Evolutionary conservation across 2,888 invertebrate genomes (phyloP), one percentile per base, ranked within the genome.

Genomic region (Agapostemon virescens): DNA sequence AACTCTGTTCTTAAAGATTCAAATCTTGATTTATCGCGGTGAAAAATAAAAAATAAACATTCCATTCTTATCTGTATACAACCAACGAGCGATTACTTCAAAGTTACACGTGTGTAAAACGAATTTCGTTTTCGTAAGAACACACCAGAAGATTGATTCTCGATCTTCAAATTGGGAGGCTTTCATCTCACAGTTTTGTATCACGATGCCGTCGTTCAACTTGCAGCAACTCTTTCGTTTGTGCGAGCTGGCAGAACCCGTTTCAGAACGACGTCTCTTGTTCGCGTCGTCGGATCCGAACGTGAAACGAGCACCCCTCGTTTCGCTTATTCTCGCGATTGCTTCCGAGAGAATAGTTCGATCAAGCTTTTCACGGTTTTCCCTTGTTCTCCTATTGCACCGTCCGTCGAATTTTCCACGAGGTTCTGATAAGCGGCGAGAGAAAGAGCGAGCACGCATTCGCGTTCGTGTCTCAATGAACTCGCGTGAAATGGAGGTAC

Each of bases 151-250:
- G 55, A 55, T 55, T 55, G 55, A 30, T 55, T 55, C 30, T 30
- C 30, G 55, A 55, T 55, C 17, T 17, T 30, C 7, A 26, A 55
- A 55, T 26, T 17, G 55, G 26, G 26, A 3, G 55, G 1, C 30
- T 42, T 55, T 30, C 55, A 26, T 26, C 26, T 74, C 66, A 71
- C 66, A 73, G 76, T 80, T 82, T 77, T 69, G 64, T 55, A 26
- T 33, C 63, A 30, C 67, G 52, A 69, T 68, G 70, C 61, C 72
- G 66, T 76, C 80, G 73, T 73, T 80, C 80, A 68, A 69, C 63
- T 67, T 38, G n/a, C 15, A 69, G 79, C n/a, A 45, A 36, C 40
- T 58, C 4, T 72, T 75, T 40, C 81, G 71, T 79, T 66, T 71
- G 74, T 72, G 40, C 66, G n/a, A 17, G n/a, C 49, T 26, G 63